These are phyloP conservation scores for Apteryx mantelli DNA, from an alignment of 2,113 vertebrate genomes.

Conservation along the genomic window DNA sequence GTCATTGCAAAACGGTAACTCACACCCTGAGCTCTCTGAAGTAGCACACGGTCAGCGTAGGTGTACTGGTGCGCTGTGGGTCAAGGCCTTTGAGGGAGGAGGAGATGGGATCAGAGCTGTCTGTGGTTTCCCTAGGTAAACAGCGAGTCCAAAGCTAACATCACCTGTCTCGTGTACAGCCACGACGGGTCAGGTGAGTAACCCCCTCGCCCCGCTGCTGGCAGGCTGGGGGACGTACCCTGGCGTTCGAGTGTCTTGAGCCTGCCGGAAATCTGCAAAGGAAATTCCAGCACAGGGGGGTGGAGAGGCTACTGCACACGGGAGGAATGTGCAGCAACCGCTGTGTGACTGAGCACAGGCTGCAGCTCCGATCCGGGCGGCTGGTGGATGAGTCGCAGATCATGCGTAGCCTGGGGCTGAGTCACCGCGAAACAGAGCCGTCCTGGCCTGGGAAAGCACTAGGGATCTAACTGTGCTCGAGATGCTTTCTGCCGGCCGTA, in stretches of 20 bases:
- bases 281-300: neutral
- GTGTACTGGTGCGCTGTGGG: neutral
- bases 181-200: slow-evolving; percentile 90
- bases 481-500: too few species aligned
- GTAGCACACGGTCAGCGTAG: fast-evolving
- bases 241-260: neutral
- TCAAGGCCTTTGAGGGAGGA: neutral
- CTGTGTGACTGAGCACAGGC: too few species aligned
- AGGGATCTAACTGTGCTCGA: too few species aligned
- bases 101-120: neutral
- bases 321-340: neutral
- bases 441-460: too few species aligned
- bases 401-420: neutral
- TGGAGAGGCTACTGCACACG: neutral
- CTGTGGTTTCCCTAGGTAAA: slow-evolving; percentile 75
- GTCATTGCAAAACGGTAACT: too few species aligned
- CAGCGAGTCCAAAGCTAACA: slow-evolving; percentile 97
- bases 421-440: neutral
- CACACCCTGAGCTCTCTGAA: fast-evolving
- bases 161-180: slow-evolving; percentile 96
- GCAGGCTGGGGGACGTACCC: neutral
- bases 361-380: neutral
- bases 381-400: neutral
- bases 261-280: neutral
- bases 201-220: neutral